phyloP scores from a whole-genome alignment of 2,888 invertebrate genomes.

The Lasioglossum vierecki region DNA sequence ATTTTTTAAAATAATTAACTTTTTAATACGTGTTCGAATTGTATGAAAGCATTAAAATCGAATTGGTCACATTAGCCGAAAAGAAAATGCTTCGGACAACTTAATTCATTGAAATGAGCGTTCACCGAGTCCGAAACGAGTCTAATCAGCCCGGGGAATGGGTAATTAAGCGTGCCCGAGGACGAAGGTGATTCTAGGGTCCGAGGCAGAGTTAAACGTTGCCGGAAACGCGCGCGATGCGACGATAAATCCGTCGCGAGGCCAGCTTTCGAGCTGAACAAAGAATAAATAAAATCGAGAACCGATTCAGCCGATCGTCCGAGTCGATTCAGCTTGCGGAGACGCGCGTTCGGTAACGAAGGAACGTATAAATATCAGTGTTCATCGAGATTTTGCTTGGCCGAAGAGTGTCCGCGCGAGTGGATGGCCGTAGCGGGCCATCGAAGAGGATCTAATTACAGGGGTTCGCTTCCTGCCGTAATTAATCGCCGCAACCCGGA shows the following conservation, averaged over 20 bases:
- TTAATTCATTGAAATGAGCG: background rate
- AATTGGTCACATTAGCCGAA: background rate
- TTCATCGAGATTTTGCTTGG: constrained; percentile 41
- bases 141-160: background rate
- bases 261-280: background rate
- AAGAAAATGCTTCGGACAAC: background rate
- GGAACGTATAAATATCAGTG: constrained; percentile 35
- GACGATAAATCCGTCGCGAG: constrained; percentile 34
- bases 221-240: constrained; percentile 32
- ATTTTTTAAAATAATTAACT: no score
- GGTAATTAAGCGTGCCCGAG: background rate
- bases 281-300: background rate
- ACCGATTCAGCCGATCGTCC: constrained; percentile 14
- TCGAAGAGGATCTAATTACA: constrained; percentile 75
- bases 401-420: constrained; percentile 54
- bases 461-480: constrained; percentile 66
- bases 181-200: background rate
- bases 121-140: background rate
- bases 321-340: constrained; percentile 28
- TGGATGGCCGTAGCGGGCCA: constrained; percentile 43
- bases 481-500: constrained; percentile 73
- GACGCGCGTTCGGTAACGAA: constrained; percentile 22
- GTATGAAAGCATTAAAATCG: no score
- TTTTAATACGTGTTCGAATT: no score
- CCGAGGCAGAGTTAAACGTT: background rate